Evolutionary conservation across 2,888 invertebrate species (phyloP), one percentile per base, ranked within the genome.

Genomic region (Gisinianus flammeolus): DNA sequence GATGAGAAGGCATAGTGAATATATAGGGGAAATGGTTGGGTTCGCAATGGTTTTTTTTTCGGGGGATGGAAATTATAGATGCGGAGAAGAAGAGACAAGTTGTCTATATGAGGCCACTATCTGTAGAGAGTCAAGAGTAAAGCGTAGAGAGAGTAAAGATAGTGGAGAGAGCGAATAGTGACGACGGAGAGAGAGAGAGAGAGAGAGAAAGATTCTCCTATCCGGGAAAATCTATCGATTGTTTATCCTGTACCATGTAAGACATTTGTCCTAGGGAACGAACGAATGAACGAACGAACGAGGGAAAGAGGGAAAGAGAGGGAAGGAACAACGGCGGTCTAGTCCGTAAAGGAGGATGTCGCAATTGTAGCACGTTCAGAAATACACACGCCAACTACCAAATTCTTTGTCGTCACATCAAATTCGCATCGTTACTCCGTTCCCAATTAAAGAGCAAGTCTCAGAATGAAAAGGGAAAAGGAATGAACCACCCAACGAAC

Each of bases 351-450:
- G 31, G 28, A 67, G n/a, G 31, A 44, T 24, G 28, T 33, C 12
- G 31, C 19, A 67, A n/a, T 33, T 67, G 33, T 31, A 68, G 56
- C 71, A 56, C 71, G 58, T 71, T 52, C 30, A 33, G 35, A 68
- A 31, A 68, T 33, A 68, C 68, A 44, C 68, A 35, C 35, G 35
- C 64, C 19, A 70, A 35, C 52, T 26, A 54, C 52, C 54, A 62
- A 79, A 81, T 81, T 81, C 81, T 81, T 81, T 81, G 81, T 81
- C 81, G 81, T 81, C 81, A 79, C 79, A 81, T 81, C 79, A 81
- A 81, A 81, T 81, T 78, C 81, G 81, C 81, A 79, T 81, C 81
- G 81, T 81, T 81, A 79, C 81, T 76, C 79, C 79, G 78, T 76
- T 77, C 77, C 81, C 81, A 81, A 81, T 81, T 81, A 81, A 81